Evolutionary conservation across 2,888 invertebrate genomes (phyloP), one percentile per base, ranked within the genome.

Genomic region (Rhaphigaster nebulosa): DNA sequence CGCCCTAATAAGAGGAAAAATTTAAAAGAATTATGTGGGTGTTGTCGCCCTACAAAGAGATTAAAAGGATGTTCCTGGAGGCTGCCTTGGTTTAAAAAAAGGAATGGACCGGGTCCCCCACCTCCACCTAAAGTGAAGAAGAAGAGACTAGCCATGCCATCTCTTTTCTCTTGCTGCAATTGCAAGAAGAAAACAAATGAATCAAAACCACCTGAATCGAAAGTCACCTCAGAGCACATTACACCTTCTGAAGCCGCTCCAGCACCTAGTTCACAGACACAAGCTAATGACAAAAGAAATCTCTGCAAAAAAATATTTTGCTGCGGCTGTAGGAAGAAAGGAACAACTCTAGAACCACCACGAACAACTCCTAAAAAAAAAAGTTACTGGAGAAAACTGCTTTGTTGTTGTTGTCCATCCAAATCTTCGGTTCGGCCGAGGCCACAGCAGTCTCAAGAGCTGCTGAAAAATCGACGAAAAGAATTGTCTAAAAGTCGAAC

Each of bases 61-160:
- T 84, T 50, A n/a, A 84, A 45, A 50, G 45, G 5, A n/a, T 84
- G 84, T 45, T 84, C 84, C 45, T 88, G 88, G 88, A 54, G 60
- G n/a, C n/a, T 56, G 23, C 88, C 88, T 34, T 88, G 88, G 88
- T 88, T 88, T 41, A 88, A 88, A 15, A 88, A 41, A n/a, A 60
- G 88, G 38, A 56, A 60, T 41, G 88, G 88, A 3, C 60, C 88
- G 10, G 88, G 60, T 26, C 56, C 88, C 41, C 88, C 88, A 56
- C 60, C 65, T 34, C 34, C 54, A 45, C 15, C 41, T 1, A 88
- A 88, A 65, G 88, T 60, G 29, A 88, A 88, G 60, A 54, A 88
- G 41, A 60, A 60, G 84, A 45, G 84, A 84, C n/a, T 50, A 3
- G 41, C 45, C 13, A 45, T 84, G 41, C 45, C 84, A 50, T 84